Conservation (phyloP, 1,140 invertebrate species). For the Sitobion miscanthi region DNA sequence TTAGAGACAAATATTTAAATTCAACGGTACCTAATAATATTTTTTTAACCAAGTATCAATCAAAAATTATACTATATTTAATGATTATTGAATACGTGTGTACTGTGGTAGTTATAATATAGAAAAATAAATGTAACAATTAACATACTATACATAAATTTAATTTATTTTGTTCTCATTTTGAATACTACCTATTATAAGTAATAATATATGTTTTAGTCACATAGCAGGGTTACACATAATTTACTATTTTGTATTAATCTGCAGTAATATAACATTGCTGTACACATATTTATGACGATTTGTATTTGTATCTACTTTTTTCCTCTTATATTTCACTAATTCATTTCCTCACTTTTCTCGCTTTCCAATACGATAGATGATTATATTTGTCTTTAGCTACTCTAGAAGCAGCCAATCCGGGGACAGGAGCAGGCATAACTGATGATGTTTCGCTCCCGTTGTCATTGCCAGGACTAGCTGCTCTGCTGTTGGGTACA, state of each 20-base stretch:
- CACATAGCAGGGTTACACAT: background rate
- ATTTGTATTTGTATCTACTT: background rate
- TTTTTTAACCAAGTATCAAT: background rate
- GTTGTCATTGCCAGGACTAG: conserved; percentile 59
- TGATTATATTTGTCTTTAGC: conserved; percentile 69
- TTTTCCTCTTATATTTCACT: background rate
- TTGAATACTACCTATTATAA: background rate
- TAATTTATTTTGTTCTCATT: background rate
- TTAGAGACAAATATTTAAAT: background rate
- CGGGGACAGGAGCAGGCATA: conserved; percentile 59
- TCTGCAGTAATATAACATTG: background rate
- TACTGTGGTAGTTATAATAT: too few relatives aligned
- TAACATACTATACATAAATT: background rate
- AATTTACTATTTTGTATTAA: background rate
- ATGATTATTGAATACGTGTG: background rate
- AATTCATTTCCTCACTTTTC: conserved; percentile 61
- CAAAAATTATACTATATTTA: background rate
- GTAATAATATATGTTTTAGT: background rate
- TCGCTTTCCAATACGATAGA: conserved; percentile 83
- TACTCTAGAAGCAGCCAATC: conserved; percentile 57
- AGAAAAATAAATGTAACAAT: background rate
- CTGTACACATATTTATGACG: background rate
- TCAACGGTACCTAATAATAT: background rate
- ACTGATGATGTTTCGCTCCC: conserved; percentile 60
- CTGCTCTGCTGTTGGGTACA: conserved; percentile 57